These are phyloP conservation scores for Hippasteria phrygiana DNA, from an alignment of 53 echinoderm and acorn worm species.

Conservation along the genomic window DNA sequence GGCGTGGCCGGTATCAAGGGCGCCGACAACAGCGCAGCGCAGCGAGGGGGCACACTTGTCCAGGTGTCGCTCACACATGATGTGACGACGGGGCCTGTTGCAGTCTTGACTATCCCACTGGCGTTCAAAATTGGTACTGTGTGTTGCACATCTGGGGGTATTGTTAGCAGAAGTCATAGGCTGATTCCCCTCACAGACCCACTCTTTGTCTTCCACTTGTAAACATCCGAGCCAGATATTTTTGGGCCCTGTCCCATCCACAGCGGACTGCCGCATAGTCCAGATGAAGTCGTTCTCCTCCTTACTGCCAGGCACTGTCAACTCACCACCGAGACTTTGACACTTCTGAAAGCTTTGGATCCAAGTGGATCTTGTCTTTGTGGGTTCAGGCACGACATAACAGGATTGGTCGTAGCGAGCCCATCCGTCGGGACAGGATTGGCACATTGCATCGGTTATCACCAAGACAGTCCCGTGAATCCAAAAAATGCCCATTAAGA, in stretches of 20 bases:
- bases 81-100: not conserved
- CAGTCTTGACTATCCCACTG: not conserved
- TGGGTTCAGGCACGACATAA: not conserved
- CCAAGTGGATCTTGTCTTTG: not conserved
- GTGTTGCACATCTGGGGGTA: not conserved
- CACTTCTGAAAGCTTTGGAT: not conserved
- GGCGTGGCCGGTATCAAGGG: not conserved
- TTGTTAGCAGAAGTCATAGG: not conserved
- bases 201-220: not conserved
- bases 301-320: conserved; percentile 30
- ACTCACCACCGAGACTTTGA: not conserved
- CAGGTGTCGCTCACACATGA: conserved; percentile 1
- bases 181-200: not conserved
- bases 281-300: conserved; percentile 40
- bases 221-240: conserved; percentile 11
- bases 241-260: not conserved
- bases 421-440: not conserved
- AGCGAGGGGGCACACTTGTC: not conserved
- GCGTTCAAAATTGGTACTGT: not conserved
- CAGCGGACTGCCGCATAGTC: not conserved
- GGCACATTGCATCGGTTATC: not conserved
- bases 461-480: not conserved
- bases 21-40: not conserved
- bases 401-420: not conserved
- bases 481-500: not conserved